These are phyloP conservation scores for Chaetops frenatus DNA, from an alignment of 2,113 vertebrate species.

Conservation along the genomic window DNA sequence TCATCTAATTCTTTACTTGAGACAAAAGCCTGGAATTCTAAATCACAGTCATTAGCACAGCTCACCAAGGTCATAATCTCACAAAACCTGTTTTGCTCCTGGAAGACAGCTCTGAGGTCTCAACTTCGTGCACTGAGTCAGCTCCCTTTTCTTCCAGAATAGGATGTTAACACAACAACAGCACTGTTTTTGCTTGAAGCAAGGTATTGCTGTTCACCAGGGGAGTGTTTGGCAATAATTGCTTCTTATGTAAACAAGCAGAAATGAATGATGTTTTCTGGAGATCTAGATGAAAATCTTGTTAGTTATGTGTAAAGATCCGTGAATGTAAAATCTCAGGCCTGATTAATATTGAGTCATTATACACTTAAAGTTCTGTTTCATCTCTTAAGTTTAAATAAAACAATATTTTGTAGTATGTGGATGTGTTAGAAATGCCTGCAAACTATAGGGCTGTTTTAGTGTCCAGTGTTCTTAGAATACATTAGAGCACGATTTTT, in stretches of 20 bases:
- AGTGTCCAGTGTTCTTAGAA: not conserved
- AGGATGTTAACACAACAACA: not conserved
- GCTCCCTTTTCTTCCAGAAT: not conserved
- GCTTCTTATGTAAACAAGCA: not conserved
- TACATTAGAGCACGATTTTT: not conserved
- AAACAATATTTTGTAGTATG: not conserved
- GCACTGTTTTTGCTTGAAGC: not conserved
- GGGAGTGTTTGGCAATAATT: not conserved
- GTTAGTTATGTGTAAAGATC: not conserved
- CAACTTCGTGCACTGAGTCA: not conserved
- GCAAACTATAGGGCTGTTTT: not conserved
- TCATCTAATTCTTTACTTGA: not conserved
- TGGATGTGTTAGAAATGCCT: not conserved
- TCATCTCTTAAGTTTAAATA: not conserved
- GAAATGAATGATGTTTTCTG: not conserved
- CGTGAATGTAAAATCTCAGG: not conserved
- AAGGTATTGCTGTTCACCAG: not conserved
- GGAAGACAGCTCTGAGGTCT: not conserved
- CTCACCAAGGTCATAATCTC: not conserved
- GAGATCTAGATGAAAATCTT: not conserved
- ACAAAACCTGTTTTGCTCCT: slow-evolving; percentile 6
- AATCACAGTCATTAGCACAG: not conserved
- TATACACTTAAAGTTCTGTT: not conserved
- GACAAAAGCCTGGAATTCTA: not conserved
- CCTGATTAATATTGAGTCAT: not conserved